Conservation (phyloP, 2,113 vertebrate species). For the Peromyscus leucopus region DNA sequence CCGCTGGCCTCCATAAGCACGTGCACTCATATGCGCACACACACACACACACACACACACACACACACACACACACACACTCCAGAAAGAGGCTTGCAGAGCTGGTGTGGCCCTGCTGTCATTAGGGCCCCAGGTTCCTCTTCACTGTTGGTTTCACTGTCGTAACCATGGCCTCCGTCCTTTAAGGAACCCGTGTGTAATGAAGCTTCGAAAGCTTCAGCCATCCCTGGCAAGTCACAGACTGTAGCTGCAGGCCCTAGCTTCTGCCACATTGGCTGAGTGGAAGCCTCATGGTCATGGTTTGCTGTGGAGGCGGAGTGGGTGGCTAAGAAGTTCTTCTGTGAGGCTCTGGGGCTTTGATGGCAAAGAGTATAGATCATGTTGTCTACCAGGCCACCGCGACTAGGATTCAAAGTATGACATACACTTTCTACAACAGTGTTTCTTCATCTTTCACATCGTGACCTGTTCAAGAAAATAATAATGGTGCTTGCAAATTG, state of each 20-base stretch:
- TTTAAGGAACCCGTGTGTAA: not conserved
- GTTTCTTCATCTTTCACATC: not conserved
- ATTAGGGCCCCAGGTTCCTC: not conserved
- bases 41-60: too few species aligned
- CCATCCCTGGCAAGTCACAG: not conserved
- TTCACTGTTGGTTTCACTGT: not conserved
- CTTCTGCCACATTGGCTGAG: not conserved
- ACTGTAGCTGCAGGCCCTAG: not conserved
- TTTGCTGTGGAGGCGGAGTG: not conserved
- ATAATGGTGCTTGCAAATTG: not conserved
- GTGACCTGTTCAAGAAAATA: not conserved
- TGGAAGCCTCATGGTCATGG: not conserved
- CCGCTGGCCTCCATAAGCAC: not conserved
- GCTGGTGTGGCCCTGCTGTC: too few species aligned
- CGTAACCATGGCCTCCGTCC: not conserved
- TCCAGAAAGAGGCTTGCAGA: not conserved
- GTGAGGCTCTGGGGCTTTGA: not conserved
- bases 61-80: not conserved
- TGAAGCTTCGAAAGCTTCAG: not conserved
- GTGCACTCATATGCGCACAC: accelerated
- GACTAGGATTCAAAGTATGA: not conserved
- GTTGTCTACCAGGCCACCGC: not conserved
- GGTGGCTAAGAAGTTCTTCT: not conserved
- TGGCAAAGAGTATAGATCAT: too few species aligned
- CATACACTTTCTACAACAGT: not conserved